phyloP scores from a whole-genome alignment of 2,888 invertebrate species.

The Stomorhina lunata region DNA sequence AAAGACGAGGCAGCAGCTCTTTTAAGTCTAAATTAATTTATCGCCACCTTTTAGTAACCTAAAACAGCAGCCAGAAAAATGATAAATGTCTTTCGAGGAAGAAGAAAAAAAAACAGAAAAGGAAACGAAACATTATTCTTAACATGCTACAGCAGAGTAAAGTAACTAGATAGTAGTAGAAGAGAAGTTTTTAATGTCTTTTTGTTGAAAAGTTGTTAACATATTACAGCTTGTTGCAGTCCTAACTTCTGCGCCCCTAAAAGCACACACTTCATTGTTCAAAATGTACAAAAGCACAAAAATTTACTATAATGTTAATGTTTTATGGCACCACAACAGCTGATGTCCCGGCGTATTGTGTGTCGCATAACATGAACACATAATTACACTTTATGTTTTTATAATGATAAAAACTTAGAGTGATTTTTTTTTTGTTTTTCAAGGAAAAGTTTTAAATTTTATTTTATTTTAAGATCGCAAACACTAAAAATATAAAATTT shows the following conservation, averaged over 20 bases:
- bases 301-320: slow-evolving; percentile 18
- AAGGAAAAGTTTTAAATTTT: neutral
- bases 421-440: neutral
- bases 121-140: neutral
- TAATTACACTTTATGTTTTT: slow-evolving; percentile 16
- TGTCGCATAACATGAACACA: neutral
- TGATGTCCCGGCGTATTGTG: slow-evolving; percentile 21
- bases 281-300: no score
- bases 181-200: slow-evolving; percentile 14
- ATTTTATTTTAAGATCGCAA: neutral
- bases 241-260: neutral
- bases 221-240: slow-evolving; percentile 6
- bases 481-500: neutral
- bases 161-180: neutral
- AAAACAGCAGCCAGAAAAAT: neutral
- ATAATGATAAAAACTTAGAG: neutral
- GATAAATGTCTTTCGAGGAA: no score
- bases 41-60: no score
- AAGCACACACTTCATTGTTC: slow-evolving; percentile 7
- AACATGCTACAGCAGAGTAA: neutral
- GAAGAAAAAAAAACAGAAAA: neutral
- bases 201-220: slow-evolving; percentile 2
- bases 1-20: no score
- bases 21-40: no score
- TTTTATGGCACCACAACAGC: slow-evolving; percentile 16